Conservation (phyloP, 2,888 invertebrate species). For the Conchocele bisecta region DNA sequence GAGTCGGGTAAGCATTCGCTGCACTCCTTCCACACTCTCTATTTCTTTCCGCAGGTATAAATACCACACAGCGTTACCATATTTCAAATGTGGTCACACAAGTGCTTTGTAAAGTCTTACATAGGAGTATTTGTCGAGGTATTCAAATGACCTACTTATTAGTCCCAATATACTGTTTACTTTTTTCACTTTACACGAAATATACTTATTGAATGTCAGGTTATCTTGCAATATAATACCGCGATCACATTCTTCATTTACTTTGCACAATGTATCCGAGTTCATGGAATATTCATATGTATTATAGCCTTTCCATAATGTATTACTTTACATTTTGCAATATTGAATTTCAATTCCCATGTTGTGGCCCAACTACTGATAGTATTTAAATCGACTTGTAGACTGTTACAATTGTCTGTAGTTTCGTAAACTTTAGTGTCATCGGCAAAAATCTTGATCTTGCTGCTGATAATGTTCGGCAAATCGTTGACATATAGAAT, state of each 20-base stretch:
- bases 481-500: slow-evolving; percentile 16
- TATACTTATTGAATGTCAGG: slow-evolving; percentile 22
- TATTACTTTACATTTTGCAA: slow-evolving; percentile 14
- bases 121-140: slow-evolving; percentile 15
- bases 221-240: slow-evolving; percentile 19
- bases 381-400: no score
- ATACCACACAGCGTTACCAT: slow-evolving; percentile 10
- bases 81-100: slow-evolving; percentile 10
- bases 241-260: background rate
- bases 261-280: background rate
- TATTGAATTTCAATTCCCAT: slow-evolving; percentile 6
- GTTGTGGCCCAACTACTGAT: slow-evolving; percentile 7
- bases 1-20: no score
- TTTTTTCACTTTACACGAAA: slow-evolving; percentile 28
- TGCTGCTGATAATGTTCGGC: background rate
- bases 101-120: slow-evolving; percentile 17
- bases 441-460: slow-evolving; percentile 16
- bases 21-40: no score
- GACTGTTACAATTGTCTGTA: no score
- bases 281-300: slow-evolving; percentile 1
- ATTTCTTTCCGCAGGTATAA: background rate
- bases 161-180: slow-evolving; percentile 26
- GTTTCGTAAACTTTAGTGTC: slow-evolving; percentile 10
- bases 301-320: no score
- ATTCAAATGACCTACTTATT: slow-evolving; percentile 22